Base-by-base conservation (phyloP, 2,797 vertebrate genomes). In the Gouania willdenowi region DNA sequence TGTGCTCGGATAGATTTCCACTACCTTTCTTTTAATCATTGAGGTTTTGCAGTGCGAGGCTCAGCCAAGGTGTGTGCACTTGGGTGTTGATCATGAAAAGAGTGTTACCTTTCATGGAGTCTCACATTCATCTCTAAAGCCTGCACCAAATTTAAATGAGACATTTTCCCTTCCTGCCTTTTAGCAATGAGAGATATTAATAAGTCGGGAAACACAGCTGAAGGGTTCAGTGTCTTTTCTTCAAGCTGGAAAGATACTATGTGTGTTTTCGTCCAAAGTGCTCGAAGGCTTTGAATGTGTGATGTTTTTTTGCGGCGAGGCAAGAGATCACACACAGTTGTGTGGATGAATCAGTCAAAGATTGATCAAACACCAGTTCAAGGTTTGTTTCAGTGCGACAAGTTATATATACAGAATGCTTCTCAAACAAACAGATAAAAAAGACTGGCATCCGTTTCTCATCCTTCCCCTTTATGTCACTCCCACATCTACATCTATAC, bases 81-180 rank as follows among this genome's bases (percentile, higher is more conserved):
- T 41, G 53, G 51, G 53, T 52, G 68, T 56, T 34, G 59, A 31
- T 65, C 37, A 50, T 37, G 26, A 56, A 48, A 41, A 41, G 50
- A 42, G 44, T 41, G 52, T 41, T 50, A 49, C 50, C 54, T 75
- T 43, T 70, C 78, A 65, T 59, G 46, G 54, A 68, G 63, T 34
- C 52, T 19, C 66, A 69, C 73, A 74, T 71, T 66, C 64, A 62
- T 79, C 71, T 72, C 63, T n/a, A n/a, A 58, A 56, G 45, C 19
- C 35, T 19, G 38, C 67, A 71, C 38, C 40, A 82, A 68, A 81
- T 84, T 84, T 75, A 84, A 84, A 83, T 84, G 79, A 84, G 84
- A 84, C 82, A 86, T 86, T 86, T 83, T 79, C 70, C 35, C 59
- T 71, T 53, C 50, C 65, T 71, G 76, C 80, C 76, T 84, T 75